These are phyloP conservation scores for Hypolimnas misippus DNA, from an alignment of 2,888 invertebrate species.

Conservation along the genomic window DNA sequence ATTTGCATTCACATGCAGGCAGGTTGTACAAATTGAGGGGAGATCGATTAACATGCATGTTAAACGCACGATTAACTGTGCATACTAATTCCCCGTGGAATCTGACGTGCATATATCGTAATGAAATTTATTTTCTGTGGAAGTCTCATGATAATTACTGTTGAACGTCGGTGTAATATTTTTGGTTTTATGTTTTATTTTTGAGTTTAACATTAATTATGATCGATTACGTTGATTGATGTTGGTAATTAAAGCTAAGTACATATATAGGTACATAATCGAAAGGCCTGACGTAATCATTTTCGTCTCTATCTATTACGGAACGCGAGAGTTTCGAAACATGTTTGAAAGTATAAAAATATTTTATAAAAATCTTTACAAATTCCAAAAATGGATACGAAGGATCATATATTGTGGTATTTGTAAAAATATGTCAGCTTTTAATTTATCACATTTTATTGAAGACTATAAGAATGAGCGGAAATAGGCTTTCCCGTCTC, in stretches of 20 bases:
- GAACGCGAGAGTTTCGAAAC: background rate
- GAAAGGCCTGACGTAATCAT: no score
- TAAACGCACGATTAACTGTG: conserved; percentile 5
- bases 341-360: background rate
- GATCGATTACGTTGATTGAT: no score
- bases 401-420: background rate
- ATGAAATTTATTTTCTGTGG: no score
- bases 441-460: background rate
- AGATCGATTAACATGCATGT: conserved; percentile 1
- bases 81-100: conserved; percentile 2
- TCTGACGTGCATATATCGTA: no score
- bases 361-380: background rate
- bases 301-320: background rate
- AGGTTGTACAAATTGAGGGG: conserved; percentile 12
- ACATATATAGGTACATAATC: no score
- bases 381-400: background rate
- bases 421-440: background rate
- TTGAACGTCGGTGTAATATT: no score
- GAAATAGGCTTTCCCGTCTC: background rate
- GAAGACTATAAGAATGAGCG: background rate
- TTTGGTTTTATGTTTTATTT: no score
- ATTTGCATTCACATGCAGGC: conserved; percentile 15
- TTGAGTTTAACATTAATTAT: no score
- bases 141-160: no score
- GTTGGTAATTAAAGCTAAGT: no score